These are phyloP conservation scores for Macrotus californicus DNA, from an alignment of 2,113 vertebrate species.

Conservation along the genomic window DNA sequence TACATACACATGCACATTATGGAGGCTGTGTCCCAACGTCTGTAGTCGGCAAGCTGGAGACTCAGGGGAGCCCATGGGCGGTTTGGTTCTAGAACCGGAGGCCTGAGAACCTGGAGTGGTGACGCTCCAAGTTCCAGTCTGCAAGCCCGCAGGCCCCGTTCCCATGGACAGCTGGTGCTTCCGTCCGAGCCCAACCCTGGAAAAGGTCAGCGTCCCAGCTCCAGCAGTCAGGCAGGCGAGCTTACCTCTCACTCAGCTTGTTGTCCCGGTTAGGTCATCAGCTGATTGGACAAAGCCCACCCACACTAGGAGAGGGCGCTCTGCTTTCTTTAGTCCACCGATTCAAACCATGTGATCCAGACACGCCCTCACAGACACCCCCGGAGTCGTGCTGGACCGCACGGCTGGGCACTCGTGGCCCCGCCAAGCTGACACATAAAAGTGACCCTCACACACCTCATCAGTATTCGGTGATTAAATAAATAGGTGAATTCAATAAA, in stretches of 20 bases:
- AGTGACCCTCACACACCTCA: not conserved
- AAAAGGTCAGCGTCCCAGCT: not conserved
- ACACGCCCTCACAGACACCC: not conserved
- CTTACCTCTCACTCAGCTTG: not conserved
- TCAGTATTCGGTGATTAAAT: not conserved
- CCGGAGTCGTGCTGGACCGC: not conserved
- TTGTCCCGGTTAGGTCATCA: not conserved
- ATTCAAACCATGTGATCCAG: not conserved
- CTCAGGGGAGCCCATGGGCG: not conserved
- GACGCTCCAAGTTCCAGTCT: accelerated
- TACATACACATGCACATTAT: not conserved
- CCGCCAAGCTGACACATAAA: not conserved
- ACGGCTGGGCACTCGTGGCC: not conserved
- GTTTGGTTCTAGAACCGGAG: not conserved
- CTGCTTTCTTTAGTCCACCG: not conserved
- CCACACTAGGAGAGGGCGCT: not conserved
- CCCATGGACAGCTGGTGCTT: not conserved
- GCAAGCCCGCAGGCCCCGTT: not conserved
- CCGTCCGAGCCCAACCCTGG: not conserved
- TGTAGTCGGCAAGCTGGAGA: not conserved
- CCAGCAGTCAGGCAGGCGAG: too few species aligned
- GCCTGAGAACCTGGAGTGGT: not conserved
- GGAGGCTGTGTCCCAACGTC: not conserved
- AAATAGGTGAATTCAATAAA: not conserved
- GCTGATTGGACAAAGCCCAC: not conserved